Base-by-base conservation (phyloP, 2,888 invertebrate genomes). In the Cataglyphis rosenhaueri region DNA sequence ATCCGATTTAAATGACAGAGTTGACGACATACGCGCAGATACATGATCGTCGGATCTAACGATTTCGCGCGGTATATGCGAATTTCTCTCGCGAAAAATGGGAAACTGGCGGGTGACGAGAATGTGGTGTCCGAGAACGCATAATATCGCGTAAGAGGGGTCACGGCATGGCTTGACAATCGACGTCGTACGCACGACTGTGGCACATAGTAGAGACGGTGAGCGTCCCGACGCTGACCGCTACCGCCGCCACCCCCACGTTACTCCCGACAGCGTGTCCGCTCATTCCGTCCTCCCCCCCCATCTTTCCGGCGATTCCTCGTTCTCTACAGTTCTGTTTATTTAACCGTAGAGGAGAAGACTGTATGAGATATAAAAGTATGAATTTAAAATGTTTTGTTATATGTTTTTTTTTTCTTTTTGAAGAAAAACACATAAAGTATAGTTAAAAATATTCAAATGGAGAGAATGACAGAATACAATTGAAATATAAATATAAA, bases 171-270 rank as follows among this genome's bases (percentile, higher is more conserved):
- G 81, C 66, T 78, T 79, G 85, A 88, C 90, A 91, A 91, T 87
- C 89, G 87, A 89, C 87, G 85, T 81, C 84, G 84, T 82, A 88
- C 85, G 86, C 86, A 88, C 89, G 83, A 89, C 90, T 90, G 86
- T 84, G 86, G 84, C 85, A 75, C 83, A 78, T 83, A 86, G 75
- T 10, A 3, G 35, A 55, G 82, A 82, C 87, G 88, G 75, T 86
- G 85, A 86, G 86, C 89, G 90, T 92, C 92, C 90, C 92, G 89
- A 92, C 91, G 92, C 92, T 93, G 92, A 93, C 93, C 93, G 89
- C 88, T 86, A 18, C 73, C 52, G 35, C 52, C 65, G 38, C 76
- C 75, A 48, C 75, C 66, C 25, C 79, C 84, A 44, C 75, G 61
- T 82, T 55, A 21, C 59, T 62, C 29, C 66, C 62, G 21, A 2